Percentiles rank a stretch among this genome's conserved stretches.
Evolutionary conservation across 2,797 vertebrate genomes (phyloP).

Genomic region (Hypotaenidia okinawae): DNA sequence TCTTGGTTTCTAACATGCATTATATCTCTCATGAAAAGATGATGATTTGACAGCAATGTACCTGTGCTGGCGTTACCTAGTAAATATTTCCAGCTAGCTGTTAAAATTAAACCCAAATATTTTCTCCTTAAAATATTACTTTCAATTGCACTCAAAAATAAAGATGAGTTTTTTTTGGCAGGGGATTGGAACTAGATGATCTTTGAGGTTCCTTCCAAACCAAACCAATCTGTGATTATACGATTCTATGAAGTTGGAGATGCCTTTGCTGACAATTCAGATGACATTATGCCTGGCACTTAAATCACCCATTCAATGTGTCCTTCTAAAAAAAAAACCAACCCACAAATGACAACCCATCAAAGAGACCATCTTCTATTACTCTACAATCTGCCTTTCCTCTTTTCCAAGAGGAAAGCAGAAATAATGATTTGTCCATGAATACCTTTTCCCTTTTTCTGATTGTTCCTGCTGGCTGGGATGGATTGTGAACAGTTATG

Average conservation of each 20-base stretch:
- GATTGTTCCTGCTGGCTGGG: neutral
- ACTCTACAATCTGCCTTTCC: neutral
- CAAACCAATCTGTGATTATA: no score
- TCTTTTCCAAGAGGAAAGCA: neutral
- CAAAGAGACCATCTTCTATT: neutral
- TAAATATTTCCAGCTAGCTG: neutral
- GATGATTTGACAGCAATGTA: neutral
- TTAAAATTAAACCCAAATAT: neutral
- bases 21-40: neutral
- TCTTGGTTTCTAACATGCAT: neutral
- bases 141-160: neutral
- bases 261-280: neutral
- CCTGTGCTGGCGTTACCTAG: neutral
- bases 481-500: neutral
- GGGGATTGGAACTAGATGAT: no score
- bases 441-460: neutral
- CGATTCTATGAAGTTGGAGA: neutral
- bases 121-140: neutral
- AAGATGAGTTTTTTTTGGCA: no score
- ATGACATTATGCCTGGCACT: neutral
- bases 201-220: no score
- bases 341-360: neutral
- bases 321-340: neutral
- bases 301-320: neutral
- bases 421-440: neutral